These are phyloP conservation scores for Chydorus sphaericus DNA, from an alignment of 2,888 invertebrate species.

Conservation along the genomic window DNA sequence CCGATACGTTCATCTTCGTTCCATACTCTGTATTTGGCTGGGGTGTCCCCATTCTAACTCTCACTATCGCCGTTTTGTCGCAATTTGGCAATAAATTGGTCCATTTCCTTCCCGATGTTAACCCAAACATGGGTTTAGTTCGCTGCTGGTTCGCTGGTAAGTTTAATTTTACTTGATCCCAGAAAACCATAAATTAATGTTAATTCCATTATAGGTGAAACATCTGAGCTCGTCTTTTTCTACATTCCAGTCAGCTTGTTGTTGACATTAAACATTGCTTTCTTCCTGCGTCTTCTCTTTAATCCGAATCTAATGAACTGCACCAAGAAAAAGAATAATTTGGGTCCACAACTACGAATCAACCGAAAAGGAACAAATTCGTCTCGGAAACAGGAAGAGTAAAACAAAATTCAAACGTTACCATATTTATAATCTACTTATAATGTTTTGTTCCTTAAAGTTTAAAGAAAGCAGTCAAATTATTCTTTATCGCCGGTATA, in stretches of 20 bases:
- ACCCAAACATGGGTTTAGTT: constrained; percentile 45
- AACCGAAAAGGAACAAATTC: background rate
- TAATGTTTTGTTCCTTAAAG: background rate
- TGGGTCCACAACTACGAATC: background rate
- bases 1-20: constrained; percentile 8
- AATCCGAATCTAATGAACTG: constrained; percentile 4
- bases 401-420: too few relatives aligned
- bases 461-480: constrained; percentile 5
- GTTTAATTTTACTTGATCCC: constrained; percentile 21
- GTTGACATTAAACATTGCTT: constrained; percentile 56
- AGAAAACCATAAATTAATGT: background rate
- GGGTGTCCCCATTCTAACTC: constrained; percentile 4
- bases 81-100: constrained; percentile 2
- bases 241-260: constrained; percentile 69
- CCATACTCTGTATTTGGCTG: constrained; percentile 12
- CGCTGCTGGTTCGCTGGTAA: constrained; percentile 73
- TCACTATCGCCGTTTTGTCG: background rate
- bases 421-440: background rate
- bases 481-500: constrained; percentile 11
- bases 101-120: background rate
- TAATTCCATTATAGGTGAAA: constrained; percentile 51
- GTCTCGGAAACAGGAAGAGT: background rate
- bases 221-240: constrained; percentile 70
- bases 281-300: constrained; percentile 38
- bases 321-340: background rate